These are phyloP conservation scores for Conus ventricosus DNA, from an alignment of 1,140 invertebrate genomes.

Conservation along the genomic window DNA sequence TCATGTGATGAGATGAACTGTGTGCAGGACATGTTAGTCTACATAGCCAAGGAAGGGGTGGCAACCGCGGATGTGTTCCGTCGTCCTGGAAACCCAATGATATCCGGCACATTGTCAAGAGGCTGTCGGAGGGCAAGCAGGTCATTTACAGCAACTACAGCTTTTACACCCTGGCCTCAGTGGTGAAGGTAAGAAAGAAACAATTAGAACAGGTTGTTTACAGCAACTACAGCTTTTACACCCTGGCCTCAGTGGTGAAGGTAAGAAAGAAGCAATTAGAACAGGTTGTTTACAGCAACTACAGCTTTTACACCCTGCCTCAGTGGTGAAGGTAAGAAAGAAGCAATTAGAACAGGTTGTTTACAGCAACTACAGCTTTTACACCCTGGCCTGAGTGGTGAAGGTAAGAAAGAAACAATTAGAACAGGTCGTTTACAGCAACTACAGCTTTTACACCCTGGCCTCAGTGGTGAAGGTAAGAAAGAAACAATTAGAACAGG, in stretches of 20 bases:
- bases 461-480: conserved; percentile 97
- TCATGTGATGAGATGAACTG: too few species aligned
- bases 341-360: too few species aligned
- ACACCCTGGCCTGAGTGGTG: conserved; percentile 97
- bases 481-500: too few species aligned
- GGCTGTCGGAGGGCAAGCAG: conserved; percentile 92
- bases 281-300: conserved; percentile 97
- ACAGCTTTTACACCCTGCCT: conserved; percentile 98
- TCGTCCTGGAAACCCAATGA: conserved; percentile 76
- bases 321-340: conserved; percentile 96
- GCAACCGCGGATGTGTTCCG: conserved; percentile 73
- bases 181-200: conserved; percentile 89
- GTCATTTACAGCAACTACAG: conserved; percentile 98
- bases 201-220: conserved; percentile 97
- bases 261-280: conserved; percentile 71
- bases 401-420: conserved; percentile 88
- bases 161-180: conserved; percentile 98
- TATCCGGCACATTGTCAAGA: conserved; percentile 97
- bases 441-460: conserved; percentile 98
- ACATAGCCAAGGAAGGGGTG: conserved; percentile 73
- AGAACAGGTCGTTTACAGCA: conserved; percentile 96
- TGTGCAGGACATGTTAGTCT: conserved; percentile 71
- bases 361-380: conserved; percentile 97
- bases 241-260: conserved; percentile 97
- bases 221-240: conserved; percentile 98